Conservation (phyloP, 1,140 invertebrate species). For the Mycetomoellerius zeteki region DNA sequence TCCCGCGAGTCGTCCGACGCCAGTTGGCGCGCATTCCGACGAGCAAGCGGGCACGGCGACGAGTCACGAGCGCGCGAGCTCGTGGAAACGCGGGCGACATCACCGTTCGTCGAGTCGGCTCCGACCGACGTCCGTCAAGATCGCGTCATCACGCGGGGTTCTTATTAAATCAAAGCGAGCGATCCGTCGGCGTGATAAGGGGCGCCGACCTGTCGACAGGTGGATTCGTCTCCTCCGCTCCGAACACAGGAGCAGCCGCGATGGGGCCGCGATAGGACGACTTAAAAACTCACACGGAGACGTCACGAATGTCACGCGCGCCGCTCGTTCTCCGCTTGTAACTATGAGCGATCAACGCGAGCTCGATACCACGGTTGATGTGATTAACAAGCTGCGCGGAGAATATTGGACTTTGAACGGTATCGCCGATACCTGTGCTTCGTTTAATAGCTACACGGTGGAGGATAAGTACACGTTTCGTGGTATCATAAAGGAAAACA, state of each 20-base stretch:
- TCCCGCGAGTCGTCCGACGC: conserved; percentile 68
- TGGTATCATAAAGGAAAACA: conserved; percentile 33
- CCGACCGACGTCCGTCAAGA: conserved; percentile 69
- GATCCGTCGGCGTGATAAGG: conserved; percentile 70
- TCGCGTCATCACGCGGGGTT: conserved; percentile 74
- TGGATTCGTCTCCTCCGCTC: conserved; percentile 68
- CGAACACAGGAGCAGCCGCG: conserved; percentile 56
- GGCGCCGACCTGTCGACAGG: conserved; percentile 71
- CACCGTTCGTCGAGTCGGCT: conserved; percentile 15
- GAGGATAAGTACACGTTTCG: conserved; percentile 55
- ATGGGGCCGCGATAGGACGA: conserved; percentile 64
- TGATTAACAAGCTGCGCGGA: conserved; percentile 71
- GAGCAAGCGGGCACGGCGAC: conserved; percentile 69
- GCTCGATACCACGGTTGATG: conserved; percentile 65
- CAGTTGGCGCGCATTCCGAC: conserved; percentile 76
- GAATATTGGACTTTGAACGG: conserved; percentile 66
- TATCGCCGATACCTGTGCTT: conserved; percentile 69
- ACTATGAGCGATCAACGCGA: conserved; percentile 70
- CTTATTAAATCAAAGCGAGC: conserved; percentile 77
- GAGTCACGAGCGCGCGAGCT: conserved; percentile 29
- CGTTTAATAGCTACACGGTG: conserved; percentile 59
- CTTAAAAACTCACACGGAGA: conserved; percentile 64
- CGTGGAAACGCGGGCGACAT: conserved; percentile 14
- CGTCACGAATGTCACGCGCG: conserved; percentile 73
- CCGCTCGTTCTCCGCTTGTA: conserved; percentile 65